Percentiles rank a stretch among this genome's conserved stretches.
These are phyloP conservation scores for Ptychochromis oligacanthus DNA, from an alignment of 2,113 vertebrate genomes.

Conservation along the genomic window DNA sequence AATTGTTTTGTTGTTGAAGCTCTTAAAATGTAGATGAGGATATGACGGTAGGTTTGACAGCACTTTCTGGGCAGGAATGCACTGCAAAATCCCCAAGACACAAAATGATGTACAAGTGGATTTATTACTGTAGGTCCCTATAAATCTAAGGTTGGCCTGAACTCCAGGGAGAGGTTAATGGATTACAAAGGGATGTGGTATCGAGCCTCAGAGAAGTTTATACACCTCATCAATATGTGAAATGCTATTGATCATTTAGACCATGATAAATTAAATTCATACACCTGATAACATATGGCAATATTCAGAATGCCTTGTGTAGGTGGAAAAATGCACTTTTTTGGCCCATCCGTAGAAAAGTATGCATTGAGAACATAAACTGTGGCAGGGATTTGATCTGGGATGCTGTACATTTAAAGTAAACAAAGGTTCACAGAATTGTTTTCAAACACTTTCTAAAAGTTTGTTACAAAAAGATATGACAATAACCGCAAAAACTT, in stretches of 20 bases:
- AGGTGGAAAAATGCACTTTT: constrained; percentile 49
- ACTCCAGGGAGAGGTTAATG: constrained; percentile 87
- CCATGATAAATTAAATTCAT: constrained; percentile 84
- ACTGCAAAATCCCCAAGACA: constrained; percentile 79
- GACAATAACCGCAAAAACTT: not conserved
- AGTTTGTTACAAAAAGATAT: not conserved
- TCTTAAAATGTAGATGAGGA: constrained; percentile 61
- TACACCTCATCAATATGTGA: constrained; percentile 86
- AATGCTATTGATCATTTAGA: constrained; percentile 82
- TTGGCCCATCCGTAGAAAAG: constrained; percentile 21
- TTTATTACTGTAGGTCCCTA: constrained; percentile 83
- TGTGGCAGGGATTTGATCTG: constrained; percentile 6
- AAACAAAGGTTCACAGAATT: not conserved
- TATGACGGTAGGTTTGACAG: constrained; percentile 57
- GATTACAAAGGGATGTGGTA: constrained; percentile 86
- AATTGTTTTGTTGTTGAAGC: constrained; percentile 30
- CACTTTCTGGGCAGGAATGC: constrained; percentile 74
- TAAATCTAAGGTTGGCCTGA: constrained; percentile 85
- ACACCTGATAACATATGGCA: constrained; percentile 78
- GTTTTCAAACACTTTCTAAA: not conserved
- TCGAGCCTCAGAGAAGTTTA: constrained; percentile 84
- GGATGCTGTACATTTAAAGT: not conserved
- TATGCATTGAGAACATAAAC: constrained; percentile 36
- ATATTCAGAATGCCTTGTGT: constrained; percentile 66
- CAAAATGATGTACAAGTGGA: constrained; percentile 86